A percentile compares a stretch with the other conserved stretches of the same genome.
Conservation (phyloP, 2,797 vertebrate species). For the Falco rusticolus region DNA sequence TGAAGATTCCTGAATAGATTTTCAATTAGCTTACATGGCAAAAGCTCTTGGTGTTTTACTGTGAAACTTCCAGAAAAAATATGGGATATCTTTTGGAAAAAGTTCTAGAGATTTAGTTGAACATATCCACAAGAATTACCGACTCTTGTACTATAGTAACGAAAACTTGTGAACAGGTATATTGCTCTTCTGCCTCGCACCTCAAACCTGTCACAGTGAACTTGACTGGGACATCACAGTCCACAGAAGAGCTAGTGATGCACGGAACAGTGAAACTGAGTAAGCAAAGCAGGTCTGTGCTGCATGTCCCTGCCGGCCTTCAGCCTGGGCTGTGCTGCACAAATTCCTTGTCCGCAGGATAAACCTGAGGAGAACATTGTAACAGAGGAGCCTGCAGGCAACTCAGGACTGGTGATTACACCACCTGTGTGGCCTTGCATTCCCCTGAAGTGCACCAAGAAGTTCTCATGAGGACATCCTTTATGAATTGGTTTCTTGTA, state of each 20-base stretch:
- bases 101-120: background rate
- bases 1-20: background rate
- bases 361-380: background rate
- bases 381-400: background rate
- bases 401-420: background rate
- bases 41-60: background rate
- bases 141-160: background rate
- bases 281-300: background rate
- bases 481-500: background rate
- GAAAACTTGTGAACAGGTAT: background rate
- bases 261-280: accelerated
- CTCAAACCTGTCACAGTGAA: background rate
- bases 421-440: background rate
- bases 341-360: background rate
- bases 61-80: background rate
- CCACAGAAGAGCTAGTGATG: background rate
- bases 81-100: background rate
- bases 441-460: background rate
- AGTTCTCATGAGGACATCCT: background rate
- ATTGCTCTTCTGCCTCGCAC: background rate
- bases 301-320: background rate
- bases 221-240: background rate
- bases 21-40: background rate
- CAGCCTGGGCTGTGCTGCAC: background rate
- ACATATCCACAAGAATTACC: background rate